A percentile compares a stretch with the other conserved stretches of the same genome.
These are phyloP conservation scores for Carassius carassius DNA, from an alignment of 2,113 vertebrate species.

Conservation along the genomic window DNA sequence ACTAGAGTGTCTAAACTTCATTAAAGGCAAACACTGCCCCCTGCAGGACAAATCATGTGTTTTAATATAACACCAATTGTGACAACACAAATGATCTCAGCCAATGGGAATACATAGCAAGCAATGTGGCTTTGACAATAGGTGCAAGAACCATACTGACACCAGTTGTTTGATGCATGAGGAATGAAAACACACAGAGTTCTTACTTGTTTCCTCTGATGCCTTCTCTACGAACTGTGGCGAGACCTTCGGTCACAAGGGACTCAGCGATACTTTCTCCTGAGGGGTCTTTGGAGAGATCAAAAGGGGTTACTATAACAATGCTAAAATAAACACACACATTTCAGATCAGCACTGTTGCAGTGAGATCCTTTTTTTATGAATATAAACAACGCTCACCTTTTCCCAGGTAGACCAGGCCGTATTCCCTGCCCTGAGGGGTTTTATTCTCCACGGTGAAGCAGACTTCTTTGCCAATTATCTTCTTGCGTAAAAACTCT, in stretches of 20 bases:
- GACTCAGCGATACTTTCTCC: slow-evolving; percentile 95
- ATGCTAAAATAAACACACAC: not conserved
- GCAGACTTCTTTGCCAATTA: slow-evolving; percentile 98
- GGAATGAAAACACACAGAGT: not conserved
- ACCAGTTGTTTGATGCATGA: not conserved
- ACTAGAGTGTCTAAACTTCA: not conserved
- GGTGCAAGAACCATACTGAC: not conserved
- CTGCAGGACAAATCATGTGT: not conserved
- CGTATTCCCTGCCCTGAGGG: slow-evolving; percentile 88
- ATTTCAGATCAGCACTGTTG: not conserved
- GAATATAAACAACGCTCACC: slow-evolving; percentile 71
- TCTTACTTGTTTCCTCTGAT: slow-evolving; percentile 91
- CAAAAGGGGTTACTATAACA: not conserved
- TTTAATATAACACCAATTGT: slow-evolving; percentile 7
- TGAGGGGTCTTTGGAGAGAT: slow-evolving; percentile 77
- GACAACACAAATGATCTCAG: not conserved
- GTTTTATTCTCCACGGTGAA: slow-evolving; percentile 95
- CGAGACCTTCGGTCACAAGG: slow-evolving; percentile 88
- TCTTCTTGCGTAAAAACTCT: slow-evolving; percentile 95
- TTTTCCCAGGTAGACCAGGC: slow-evolving; percentile 92
- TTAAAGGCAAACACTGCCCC: not conserved
- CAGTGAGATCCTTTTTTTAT: not conserved
- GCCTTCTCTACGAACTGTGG: slow-evolving; percentile 90
- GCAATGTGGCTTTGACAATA: slow-evolving; percentile 9
- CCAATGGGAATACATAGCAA: not conserved